Evolutionary conservation across 2,797 vertebrate species (phyloP).

Genomic region (Cyclura pinguis): DNA sequence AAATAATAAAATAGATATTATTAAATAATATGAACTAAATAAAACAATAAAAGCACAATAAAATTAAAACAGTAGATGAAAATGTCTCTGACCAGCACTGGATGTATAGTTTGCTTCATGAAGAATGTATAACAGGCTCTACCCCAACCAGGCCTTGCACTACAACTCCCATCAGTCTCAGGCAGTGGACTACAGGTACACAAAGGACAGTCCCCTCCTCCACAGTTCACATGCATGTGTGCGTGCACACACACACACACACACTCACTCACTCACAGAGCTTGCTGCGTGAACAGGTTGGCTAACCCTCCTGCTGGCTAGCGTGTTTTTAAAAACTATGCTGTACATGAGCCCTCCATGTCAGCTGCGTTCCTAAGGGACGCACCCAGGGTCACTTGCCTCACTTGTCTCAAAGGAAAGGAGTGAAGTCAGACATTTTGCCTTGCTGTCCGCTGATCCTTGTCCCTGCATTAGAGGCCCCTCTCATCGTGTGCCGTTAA

Average conservation of each 20-base stretch:
- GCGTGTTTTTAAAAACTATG: constrained; percentile 2
- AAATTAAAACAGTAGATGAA: no score
- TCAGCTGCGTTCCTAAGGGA: background rate
- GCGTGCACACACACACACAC: no score
- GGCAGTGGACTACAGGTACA: background rate
- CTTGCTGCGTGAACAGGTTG: background rate
- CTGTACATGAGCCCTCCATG: background rate
- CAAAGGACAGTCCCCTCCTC: no score
- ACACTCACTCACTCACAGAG: no score
- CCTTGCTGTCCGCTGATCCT: background rate
- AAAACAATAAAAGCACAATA: background rate
- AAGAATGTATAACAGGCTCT: no score
- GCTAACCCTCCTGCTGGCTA: background rate
- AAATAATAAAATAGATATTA: no score
- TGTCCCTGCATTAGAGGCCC: background rate
- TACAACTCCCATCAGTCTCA: no score
- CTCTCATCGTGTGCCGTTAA: background rate
- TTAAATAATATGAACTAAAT: no score
- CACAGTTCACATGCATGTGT: background rate
- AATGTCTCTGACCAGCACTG: background rate
- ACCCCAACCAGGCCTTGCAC: background rate
- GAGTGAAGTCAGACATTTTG: background rate
- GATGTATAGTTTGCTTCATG: background rate
- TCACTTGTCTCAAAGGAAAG: constrained; percentile 1
- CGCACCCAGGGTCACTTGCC: background rate